Conservation (phyloP, 2,888 invertebrate species). For the Caradrina clavipalpis region DNA sequence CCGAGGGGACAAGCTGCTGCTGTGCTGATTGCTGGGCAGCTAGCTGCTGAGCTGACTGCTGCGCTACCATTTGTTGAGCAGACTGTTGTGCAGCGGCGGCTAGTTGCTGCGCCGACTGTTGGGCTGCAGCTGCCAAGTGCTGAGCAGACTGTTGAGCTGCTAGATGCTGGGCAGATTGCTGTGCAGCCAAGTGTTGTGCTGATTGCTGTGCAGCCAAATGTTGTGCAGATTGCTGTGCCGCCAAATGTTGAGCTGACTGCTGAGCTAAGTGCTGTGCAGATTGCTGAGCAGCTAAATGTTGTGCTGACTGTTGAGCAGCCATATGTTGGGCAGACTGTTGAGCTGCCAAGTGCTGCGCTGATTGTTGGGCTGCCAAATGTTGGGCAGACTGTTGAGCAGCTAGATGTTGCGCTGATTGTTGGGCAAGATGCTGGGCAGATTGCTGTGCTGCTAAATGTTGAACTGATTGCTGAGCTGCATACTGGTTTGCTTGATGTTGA, state of each 20-base stretch:
- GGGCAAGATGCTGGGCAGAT: constrained; percentile 75
- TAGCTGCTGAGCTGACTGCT: constrained; percentile 83
- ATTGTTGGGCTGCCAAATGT: constrained; percentile 79
- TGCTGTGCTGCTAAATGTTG: constrained; percentile 83
- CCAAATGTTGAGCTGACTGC: constrained; percentile 75
- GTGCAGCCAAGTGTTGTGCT: constrained; percentile 73
- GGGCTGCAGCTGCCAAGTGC: constrained; percentile 77
- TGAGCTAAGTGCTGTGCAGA: constrained; percentile 77
- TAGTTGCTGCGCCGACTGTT: constrained; percentile 82
- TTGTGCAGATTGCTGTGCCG: constrained; percentile 70
- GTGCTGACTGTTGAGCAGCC: constrained; percentile 80
- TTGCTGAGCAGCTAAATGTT: constrained; percentile 75
- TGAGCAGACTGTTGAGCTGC: constrained; percentile 80
- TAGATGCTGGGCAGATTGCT: constrained; percentile 69
- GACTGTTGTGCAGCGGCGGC: constrained; percentile 78
- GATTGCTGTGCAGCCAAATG: constrained; percentile 73
- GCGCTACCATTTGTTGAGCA: constrained; percentile 76
- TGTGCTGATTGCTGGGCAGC: constrained; percentile 86
- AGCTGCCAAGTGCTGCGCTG: constrained; percentile 79
- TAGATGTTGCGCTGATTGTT: constrained; percentile 80
- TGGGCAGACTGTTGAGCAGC: constrained; percentile 77
- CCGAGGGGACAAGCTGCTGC: constrained; percentile 83
- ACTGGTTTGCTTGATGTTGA: constrained; percentile 84
- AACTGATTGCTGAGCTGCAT: constrained; percentile 83
- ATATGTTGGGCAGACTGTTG: constrained; percentile 83